Evolutionary conservation across 2,888 invertebrate genomes (phyloP), one percentile per base, ranked within the genome.

Genomic region (Heliconius sara): DNA sequence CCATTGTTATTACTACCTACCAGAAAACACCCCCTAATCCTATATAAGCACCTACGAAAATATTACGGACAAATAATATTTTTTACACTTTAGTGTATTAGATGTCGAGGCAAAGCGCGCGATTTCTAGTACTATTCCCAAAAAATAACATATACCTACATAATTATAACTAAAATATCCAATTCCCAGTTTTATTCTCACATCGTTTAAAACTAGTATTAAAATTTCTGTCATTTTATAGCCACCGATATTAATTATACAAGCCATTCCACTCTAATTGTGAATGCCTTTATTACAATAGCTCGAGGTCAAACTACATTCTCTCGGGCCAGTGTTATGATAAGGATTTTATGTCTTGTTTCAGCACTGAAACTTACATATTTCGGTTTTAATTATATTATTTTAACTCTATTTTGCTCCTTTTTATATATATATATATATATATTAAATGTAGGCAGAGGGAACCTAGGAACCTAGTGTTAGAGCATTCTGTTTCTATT

Each of bases 231-330:
- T 73, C 73, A 13, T 70, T 70, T 70, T 70, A 70, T 47, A 70
- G 43, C 73, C 60, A 9, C 60, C 73, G 34, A 73, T 73, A 60
- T 73, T 73, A 60, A 60, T 73, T 73, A 73, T 39, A 73, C 73
- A 73, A 73, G 60, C 73, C 60, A 73, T 73, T 73, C 73, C 73
- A n/a, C 60, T 60, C 73, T 73, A 73, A 73, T 73, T 73, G 73
- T 73, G 73, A 73, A 73, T 73, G 73, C 73, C 73, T 73, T 60
- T 39, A 73, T 73, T 73, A 73, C 60, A 60, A 73, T 73, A 60
- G 60, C 73, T 60, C n/a, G 73, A 73, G 73, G 73, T 73, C 73
- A 73, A 73, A 60, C 73, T 73, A 60, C 60, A 60, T 60, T 73
- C 73, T 57, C 60, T 34, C 60, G 16, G 57, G 34, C 73, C 25